These are phyloP conservation scores for Hucho hucho DNA, from an alignment of 2,113 vertebrate species.

Conservation along the genomic window DNA sequence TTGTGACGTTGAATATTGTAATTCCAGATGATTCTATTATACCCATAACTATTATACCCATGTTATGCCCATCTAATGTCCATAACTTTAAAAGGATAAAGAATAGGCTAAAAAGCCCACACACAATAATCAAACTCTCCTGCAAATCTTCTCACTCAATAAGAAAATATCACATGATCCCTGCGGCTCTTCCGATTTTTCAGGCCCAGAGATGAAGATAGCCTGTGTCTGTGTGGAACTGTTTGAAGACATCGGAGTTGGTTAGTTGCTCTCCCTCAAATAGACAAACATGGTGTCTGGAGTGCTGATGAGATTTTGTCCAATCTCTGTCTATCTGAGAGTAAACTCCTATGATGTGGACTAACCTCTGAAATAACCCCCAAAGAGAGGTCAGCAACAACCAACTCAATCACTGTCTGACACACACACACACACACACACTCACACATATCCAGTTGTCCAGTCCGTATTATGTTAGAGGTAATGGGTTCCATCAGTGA, in stretches of 20 bases:
- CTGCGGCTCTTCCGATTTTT: no score
- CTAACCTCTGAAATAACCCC: neutral
- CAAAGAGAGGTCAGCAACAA: no score
- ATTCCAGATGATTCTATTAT: no score
- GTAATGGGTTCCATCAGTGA: slow-evolving; percentile 22
- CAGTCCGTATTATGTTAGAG: slow-evolving; percentile 16
- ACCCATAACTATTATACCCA: no score
- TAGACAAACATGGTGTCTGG: neutral
- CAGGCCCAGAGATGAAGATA: neutral
- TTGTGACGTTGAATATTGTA: no score
- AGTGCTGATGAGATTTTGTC: neutral
- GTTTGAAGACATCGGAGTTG: neutral
- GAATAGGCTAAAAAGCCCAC: neutral
- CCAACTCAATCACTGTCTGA: no score
- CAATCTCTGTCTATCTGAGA: no score
- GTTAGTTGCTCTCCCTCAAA: neutral
- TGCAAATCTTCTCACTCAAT: neutral
- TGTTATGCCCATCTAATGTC: no score
- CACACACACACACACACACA: no score
- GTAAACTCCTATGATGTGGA: neutral
- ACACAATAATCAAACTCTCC: slow-evolving; percentile 9
- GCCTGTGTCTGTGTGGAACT: neutral
- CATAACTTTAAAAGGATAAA: no score
- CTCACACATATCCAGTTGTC: no score
- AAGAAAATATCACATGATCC: slow-evolving; percentile 37